Evolutionary conservation across 2,113 vertebrate genomes (phyloP).

Genomic region (Indicator indicator): DNA sequence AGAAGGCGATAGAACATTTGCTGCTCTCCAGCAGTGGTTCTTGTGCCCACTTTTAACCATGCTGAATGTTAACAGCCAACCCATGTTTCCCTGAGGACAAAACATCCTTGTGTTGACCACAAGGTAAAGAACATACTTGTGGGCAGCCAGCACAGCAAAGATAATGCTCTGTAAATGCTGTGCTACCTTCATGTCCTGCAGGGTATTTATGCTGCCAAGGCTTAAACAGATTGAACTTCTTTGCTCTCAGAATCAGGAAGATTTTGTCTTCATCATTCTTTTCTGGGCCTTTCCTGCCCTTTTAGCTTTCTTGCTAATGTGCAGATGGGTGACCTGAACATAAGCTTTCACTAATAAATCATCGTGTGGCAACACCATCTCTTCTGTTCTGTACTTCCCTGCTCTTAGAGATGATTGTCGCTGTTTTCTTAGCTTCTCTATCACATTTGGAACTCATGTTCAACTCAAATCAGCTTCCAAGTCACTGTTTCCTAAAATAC

Average conservation of each 20-base stretch:
- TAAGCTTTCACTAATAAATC: not conserved
- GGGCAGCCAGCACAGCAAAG: not conserved
- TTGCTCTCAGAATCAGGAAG: not conserved
- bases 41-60: not conserved
- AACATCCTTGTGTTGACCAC: not conserved
- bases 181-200: not conserved
- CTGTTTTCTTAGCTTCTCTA: not conserved
- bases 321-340: not conserved
- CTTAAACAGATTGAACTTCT: not conserved
- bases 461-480: slow-evolving; percentile 20
- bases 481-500: slow-evolving; percentile 55
- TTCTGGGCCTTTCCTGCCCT: not conserved
- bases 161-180: not conserved
- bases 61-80: not conserved
- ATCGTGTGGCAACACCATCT: not conserved
- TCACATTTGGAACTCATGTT: slow-evolving; percentile 28
- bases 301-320: not conserved
- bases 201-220: not conserved
- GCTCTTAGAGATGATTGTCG: not conserved
- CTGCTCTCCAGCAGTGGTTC: not conserved
- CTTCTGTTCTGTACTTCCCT: not conserved
- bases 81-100: not conserved
- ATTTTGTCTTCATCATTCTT: not conserved
- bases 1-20: not conserved
- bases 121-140: not conserved